Percentiles rank a stretch among this genome's conserved stretches.
These are phyloP conservation scores for Augochlora pura DNA, from an alignment of 1,140 invertebrate genomes.

Conservation along the genomic window DNA sequence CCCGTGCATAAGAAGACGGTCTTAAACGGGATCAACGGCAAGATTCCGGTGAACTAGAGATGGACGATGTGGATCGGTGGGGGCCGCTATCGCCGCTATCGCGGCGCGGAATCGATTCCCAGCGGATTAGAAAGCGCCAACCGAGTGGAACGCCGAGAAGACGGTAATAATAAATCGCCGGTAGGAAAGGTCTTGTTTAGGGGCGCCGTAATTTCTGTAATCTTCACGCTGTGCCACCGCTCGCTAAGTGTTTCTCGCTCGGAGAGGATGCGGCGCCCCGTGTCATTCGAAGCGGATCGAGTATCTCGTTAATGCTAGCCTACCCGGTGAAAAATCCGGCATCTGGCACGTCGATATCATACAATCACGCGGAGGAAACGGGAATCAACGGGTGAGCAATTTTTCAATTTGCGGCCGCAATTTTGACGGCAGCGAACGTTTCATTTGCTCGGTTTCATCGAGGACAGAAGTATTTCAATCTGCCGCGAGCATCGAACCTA, in stretches of 20 bases:
- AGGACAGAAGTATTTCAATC: too few relatives aligned
- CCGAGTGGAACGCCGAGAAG: background rate
- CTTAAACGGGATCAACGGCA: background rate
- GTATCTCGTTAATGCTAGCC: background rate
- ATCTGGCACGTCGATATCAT: background rate
- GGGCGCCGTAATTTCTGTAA: slow-evolving; percentile 17
- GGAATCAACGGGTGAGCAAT: background rate
- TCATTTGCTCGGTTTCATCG: too few relatives aligned
- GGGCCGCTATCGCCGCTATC: slow-evolving; percentile 12
- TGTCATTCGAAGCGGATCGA: background rate
- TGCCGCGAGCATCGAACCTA: too few relatives aligned
- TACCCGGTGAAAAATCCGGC: background rate
- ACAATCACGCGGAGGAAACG: background rate
- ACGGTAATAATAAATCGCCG: slow-evolving; percentile 34
- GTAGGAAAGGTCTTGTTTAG: background rate
- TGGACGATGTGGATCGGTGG: slow-evolving; percentile 16
- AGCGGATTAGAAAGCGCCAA: slow-evolving; percentile 32
- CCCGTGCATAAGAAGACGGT: background rate
- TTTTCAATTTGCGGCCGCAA: too few relatives aligned
- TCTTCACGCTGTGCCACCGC: background rate
- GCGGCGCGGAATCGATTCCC: slow-evolving; percentile 15
- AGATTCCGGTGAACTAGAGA: background rate
- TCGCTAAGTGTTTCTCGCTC: background rate
- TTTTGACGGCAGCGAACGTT: too few relatives aligned
- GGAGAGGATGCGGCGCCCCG: background rate